Conservation (phyloP, 2,888 invertebrate species). For the Nipponacmea schrenckii region DNA sequence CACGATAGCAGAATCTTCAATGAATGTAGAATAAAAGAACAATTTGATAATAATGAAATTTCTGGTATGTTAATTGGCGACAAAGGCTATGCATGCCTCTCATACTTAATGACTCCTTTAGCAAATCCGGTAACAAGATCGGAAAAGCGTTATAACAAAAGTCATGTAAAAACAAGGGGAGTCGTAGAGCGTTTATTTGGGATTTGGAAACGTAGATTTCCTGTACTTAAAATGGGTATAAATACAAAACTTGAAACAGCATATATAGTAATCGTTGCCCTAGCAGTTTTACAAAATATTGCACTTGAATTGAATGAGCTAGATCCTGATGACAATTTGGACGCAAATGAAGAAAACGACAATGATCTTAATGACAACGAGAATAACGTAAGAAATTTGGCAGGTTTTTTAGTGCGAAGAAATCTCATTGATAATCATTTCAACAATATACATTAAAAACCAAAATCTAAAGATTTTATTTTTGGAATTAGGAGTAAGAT, state of each 20-base stretch:
- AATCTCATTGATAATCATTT: background rate
- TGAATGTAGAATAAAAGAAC: no score
- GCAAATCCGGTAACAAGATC: background rate
- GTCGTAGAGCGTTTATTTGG: background rate
- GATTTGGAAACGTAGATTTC: background rate
- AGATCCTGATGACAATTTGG: no score
- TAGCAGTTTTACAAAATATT: background rate
- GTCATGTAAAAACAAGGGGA: background rate
- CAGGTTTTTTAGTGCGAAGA: background rate
- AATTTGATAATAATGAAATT: no score
- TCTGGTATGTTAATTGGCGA: no score
- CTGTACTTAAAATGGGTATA: background rate
- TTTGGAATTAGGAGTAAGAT: no score
- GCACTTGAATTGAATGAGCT: background rate
- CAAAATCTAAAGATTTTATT: no score
- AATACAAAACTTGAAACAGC: background rate
- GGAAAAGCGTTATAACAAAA: conserved; percentile 1
- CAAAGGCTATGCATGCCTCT: no score
- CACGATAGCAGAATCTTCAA: no score
- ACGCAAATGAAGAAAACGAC: no score
- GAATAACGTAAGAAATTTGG: background rate
- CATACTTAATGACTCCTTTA: no score
- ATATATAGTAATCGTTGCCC: background rate
- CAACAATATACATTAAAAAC: no score
- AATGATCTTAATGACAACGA: background rate